phyloP scores from a whole-genome alignment of 1,140 invertebrate genomes.

The Eupristina koningsbergeri region DNA sequence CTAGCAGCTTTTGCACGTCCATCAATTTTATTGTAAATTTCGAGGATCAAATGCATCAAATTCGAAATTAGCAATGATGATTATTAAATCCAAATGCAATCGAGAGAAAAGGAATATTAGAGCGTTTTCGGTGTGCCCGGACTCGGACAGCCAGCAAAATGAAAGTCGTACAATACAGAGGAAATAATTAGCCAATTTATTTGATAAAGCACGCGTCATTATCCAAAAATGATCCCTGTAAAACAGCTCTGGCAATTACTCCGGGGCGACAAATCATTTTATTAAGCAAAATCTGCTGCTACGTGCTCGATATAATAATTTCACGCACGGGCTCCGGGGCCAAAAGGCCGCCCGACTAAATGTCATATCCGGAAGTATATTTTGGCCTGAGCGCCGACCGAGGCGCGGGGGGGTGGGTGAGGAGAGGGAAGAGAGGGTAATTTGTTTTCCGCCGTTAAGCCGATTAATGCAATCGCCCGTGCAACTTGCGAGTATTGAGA shows the following conservation, averaged over 20 bases:
- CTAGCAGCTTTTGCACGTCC: too few species aligned
- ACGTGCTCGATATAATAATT: constrained; percentile 17
- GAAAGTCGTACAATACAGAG: too few species aligned
- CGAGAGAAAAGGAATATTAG: too few species aligned
- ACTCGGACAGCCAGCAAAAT: background rate
- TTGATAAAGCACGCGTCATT: background rate
- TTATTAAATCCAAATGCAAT: too few species aligned
- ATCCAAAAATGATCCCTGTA: background rate
- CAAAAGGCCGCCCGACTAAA: background rate
- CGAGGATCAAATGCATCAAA: too few species aligned
- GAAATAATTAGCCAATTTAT: background rate
- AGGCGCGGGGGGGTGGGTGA: too few species aligned
- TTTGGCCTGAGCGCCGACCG: constrained; percentile 31
- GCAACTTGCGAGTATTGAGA: constrained; percentile 1
- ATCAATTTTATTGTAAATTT: too few species aligned
- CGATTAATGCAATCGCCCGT: constrained; percentile 43
- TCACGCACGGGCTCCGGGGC: background rate
- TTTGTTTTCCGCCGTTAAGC: constrained; percentile 41
- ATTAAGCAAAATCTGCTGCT: constrained; percentile 8
- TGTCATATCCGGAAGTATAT: background rate
- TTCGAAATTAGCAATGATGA: too few species aligned
- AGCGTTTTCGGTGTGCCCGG: background rate
- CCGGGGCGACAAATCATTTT: constrained; percentile 5
- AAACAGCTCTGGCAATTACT: background rate
- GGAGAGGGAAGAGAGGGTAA: too few species aligned